These are phyloP conservation scores for Ceratina calcarata DNA, from an alignment of 1,140 invertebrate species.

Conservation along the genomic window DNA sequence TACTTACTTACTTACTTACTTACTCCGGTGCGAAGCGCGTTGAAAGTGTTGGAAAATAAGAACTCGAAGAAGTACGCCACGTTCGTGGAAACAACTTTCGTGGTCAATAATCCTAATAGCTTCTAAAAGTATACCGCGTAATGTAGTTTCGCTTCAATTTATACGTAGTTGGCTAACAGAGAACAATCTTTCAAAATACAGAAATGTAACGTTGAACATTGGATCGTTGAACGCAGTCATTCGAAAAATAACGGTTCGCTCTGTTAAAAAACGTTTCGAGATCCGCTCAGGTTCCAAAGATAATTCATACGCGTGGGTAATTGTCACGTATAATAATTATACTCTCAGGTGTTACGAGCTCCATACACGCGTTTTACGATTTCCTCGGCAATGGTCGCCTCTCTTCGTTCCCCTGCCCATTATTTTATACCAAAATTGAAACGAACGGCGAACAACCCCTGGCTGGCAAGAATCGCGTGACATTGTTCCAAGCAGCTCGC, in stretches of 20 bases:
- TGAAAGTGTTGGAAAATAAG: neutral
- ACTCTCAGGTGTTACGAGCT: neutral
- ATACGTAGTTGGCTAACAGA: no score
- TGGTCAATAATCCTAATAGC: no score
- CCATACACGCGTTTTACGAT: no score
- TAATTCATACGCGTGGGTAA: neutral
- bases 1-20: neutral
- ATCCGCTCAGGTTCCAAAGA: neutral
- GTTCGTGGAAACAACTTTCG: no score
- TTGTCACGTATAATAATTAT: slow-evolving; percentile 9
- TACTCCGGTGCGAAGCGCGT: no score
- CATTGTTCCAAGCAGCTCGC: slow-evolving; percentile 16
- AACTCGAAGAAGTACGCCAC: neutral
- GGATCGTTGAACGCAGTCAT: no score
- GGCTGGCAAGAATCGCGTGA: slow-evolving; percentile 20
- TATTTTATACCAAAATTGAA: slow-evolving; percentile 7
- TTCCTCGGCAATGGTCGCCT: no score
- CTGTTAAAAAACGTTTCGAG: neutral
- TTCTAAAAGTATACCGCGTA: no score
- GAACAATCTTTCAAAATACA: no score
- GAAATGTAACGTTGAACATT: no score
- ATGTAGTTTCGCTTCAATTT: no score
- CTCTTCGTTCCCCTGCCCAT: neutral
- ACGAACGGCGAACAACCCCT: neutral
- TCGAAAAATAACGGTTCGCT: neutral